Evolutionary conservation across 2,797 vertebrate genomes (phyloP), one percentile per base, ranked within the genome.

Genomic region (Salmo trutta): DNA sequence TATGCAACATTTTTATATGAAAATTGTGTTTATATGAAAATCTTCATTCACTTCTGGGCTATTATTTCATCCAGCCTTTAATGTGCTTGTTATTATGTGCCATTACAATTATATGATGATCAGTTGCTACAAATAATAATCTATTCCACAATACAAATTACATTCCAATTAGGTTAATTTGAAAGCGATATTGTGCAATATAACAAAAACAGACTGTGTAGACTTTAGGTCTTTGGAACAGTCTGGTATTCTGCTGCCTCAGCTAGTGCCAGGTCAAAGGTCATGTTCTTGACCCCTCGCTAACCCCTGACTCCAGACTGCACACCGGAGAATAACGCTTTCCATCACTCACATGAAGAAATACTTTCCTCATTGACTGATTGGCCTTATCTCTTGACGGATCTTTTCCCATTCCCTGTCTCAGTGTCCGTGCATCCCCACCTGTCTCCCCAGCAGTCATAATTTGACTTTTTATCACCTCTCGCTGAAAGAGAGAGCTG

Each of bases 401-500:
- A 91, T 93, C 88, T 89, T 89, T 81, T 92, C 88, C 87, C 86
- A 82, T 81, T 73, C 77, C 59, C 84, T 73, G 86, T 90, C 90
- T 87, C 82, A 84, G 83, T 81, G 66, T 80, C 85, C 74, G 77
- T 73, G 83, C 83, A 81, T 77, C 89, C 82, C 83, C 86, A 79
- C 88, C 75, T 86, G 87, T 90, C 85, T 89, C 85, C 81, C 84
- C 66, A 2, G 76, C 80, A 81, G 89, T 92, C 91, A 90, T 92
- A 92, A 93, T 93, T 92, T 89, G 88, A 92, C 91, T 93, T 93
- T 94, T 93, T 92, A 93, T 93, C 92, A 87, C 92, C 90, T 87
- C 82, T 84, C 64, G 17, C 85, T 79, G 87, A 87, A 84, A 93
- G 88, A 89, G 87, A 83, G 84, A 80, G 86, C 79, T 69, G n/a